Conservation (phyloP, 2,113 vertebrate species). For the Eubucco bourcierii region DNA sequence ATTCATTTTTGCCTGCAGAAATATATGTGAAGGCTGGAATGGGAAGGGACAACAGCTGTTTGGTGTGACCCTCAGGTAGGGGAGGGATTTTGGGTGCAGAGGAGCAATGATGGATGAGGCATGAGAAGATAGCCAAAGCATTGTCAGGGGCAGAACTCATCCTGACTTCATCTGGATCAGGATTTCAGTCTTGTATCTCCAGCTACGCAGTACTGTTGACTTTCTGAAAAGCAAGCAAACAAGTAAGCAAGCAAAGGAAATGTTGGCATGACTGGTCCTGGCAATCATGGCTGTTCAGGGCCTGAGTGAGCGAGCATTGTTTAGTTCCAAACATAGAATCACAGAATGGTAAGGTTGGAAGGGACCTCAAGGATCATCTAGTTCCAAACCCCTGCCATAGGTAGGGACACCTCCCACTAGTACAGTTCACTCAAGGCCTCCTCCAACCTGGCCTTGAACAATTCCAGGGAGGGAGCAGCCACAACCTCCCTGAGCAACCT, state of each 20-base stretch:
- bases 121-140: neutral
- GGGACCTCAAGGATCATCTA: too few relatives aligned
- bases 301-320: neutral
- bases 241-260: neutral
- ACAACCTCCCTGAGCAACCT: too few relatives aligned
- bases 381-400: too few relatives aligned
- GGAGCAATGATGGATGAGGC: neutral
- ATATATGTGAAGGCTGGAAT: neutral
- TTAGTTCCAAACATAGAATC: neutral
- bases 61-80: neutral
- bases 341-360: too few relatives aligned
- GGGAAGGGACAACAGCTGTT: neutral
- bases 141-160: neutral
- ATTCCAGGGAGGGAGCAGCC: too few relatives aligned
- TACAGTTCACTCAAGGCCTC: too few relatives aligned
- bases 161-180: neutral
- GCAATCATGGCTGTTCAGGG: neutral
- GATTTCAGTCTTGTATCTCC: neutral
- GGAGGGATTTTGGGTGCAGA: neutral
- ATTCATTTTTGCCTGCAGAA: neutral
- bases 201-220: neutral
- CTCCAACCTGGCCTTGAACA: too few relatives aligned
- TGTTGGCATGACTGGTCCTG: neutral
- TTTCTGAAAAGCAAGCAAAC: neutral
- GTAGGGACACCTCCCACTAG: too few relatives aligned